These are phyloP conservation scores for Eubasilissa splendida DNA, from an alignment of 2,888 invertebrate species.

Conservation along the genomic window DNA sequence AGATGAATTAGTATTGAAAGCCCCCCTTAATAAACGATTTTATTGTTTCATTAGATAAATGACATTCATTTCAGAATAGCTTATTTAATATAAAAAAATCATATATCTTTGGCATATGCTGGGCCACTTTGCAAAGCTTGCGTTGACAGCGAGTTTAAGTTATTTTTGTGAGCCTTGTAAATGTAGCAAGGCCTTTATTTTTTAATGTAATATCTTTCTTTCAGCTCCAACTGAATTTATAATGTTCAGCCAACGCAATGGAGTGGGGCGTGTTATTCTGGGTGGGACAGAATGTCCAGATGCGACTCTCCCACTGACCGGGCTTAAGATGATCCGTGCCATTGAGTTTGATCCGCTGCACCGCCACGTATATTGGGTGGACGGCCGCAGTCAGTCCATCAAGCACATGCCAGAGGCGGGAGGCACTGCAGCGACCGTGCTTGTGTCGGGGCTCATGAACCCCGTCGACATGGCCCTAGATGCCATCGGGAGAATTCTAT, in stretches of 20 bases:
- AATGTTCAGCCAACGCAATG: slow-evolving; percentile 87
- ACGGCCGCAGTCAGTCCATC: slow-evolving; percentile 84
- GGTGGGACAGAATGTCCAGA: slow-evolving; percentile 88
- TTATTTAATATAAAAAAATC: no score
- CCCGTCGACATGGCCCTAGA: slow-evolving; percentile 92
- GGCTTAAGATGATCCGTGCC: slow-evolving; percentile 84
- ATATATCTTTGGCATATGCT: no score
- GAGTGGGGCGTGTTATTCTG: slow-evolving; percentile 85
- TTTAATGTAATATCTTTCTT: slow-evolving; percentile 59
- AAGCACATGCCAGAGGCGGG: slow-evolving; percentile 79
- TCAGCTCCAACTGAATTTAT: slow-evolving; percentile 89
- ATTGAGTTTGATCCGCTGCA: slow-evolving; percentile 88
- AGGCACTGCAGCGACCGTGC: slow-evolving; percentile 69
- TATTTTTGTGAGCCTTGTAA: no score
- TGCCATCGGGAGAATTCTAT: slow-evolving; percentile 85
- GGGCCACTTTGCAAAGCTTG: no score
- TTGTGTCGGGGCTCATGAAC: slow-evolving; percentile 75
- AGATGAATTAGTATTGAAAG: no score
- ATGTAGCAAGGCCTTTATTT: no score
- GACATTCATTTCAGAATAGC: no score
- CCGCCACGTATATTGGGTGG: slow-evolving; percentile 79
- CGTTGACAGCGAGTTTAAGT: no score
- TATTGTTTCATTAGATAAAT: no score
- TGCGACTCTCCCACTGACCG: slow-evolving; percentile 84
- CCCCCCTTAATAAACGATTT: no score